Conservation (phyloP, 2,113 vertebrate genomes). For the Sapajus apella region DNA sequence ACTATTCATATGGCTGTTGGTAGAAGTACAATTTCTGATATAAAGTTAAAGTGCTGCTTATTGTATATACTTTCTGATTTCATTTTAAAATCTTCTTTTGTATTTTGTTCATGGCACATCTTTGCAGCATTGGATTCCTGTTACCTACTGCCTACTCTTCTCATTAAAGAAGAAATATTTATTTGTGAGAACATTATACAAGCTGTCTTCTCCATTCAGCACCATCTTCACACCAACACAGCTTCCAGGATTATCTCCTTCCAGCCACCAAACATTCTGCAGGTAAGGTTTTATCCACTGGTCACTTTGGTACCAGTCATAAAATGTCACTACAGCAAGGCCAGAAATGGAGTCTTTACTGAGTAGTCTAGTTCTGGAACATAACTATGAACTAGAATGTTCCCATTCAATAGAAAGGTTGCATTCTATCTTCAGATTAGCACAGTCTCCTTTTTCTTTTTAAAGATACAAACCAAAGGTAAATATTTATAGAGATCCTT, state of each 20-base stretch:
- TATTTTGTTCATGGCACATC: neutral
- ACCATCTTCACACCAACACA: neutral
- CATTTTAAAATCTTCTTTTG: neutral
- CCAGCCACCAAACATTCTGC: neutral
- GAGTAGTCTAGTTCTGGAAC: neutral
- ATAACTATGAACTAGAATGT: neutral
- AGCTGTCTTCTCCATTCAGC: neutral
- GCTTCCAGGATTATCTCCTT: neutral
- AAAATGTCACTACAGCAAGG: neutral
- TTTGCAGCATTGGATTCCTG: neutral
- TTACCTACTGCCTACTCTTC: neutral
- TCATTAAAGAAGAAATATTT: neutral
- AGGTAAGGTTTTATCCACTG: neutral
- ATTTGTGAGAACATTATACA: neutral
- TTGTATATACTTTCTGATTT: neutral
- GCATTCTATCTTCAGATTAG: neutral
- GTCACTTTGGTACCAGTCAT: neutral
- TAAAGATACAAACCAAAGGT: neutral
- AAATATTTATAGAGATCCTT: neutral
- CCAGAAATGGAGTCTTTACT: neutral
- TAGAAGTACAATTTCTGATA: neutral
- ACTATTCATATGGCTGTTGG: neutral
- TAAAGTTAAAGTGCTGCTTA: neutral
- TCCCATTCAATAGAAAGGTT: neutral
- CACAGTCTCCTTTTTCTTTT: neutral